Evolutionary conservation across 2,888 invertebrate genomes (phyloP), one percentile per base, ranked within the genome.

Genomic region (Clanis bilineata): DNA sequence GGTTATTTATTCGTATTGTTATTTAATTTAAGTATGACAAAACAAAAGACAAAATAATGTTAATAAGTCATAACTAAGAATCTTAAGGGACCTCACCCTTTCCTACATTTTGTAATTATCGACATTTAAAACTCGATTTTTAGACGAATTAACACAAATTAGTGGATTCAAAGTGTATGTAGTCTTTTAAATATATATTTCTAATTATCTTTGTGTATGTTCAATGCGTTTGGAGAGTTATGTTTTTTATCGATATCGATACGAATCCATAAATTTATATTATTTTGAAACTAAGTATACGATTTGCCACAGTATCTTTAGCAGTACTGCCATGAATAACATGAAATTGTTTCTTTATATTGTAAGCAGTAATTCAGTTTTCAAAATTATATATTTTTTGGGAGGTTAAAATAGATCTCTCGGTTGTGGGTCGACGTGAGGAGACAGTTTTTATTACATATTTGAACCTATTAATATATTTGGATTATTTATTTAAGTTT

Each of bases 301-400:
- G 32, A 51, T 51, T 51, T 51, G 18, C 51, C 51, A 51, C 51
- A 51, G 47, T 18, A 32, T 51, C 51, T 28, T 7, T 36, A 10
- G 36, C 28, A 47, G 23, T 15, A 15, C 9, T 28, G n/a, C 7
- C 22, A 25, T 45, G 7, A 25, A 22, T 10, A 32, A 45, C n/a
- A 45, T 21, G 3, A 32, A 10, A n/a, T n/a, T n/a, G n/a, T n/a
- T 10, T 32, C 51, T 15, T 18, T 32, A 3, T 10, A 32, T 51
- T 18, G 51, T 47, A 51, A 51, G 32, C 51, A 51, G 51, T 28
- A 51, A 51, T 28, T 51, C 51, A 51, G 51, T 28, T 51, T 18
- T 28, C 18, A 32, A 51, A 51, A 51, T 51, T 23, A 45, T 25
- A 22, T 23, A 5, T 15, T 22, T 44, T 21, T 47, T 41, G 41